Base-by-base conservation (phyloP, 2,113 vertebrate species). In the Cinclus mexicanus region DNA sequence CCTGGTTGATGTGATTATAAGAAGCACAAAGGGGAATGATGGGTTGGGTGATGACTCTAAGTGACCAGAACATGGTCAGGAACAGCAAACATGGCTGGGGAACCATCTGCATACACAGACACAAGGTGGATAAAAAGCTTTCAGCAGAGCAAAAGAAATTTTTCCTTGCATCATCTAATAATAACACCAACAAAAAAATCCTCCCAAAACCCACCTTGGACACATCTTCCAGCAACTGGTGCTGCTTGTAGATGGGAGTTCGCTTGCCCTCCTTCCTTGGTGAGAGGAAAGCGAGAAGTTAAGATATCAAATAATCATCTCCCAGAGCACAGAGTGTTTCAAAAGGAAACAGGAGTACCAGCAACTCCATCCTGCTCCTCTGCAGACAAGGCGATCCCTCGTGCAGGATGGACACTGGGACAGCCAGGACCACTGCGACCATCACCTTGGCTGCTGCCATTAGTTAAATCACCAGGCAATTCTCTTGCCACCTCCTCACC, bases 1-100 rank as follows among this genome's bases (percentile, higher is more conserved):
- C 33, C 17, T 44, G 12, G 5, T 1, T 21, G 12, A 23, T n/a
- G 19, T 0, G 0, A 24, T 2, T 17, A 4, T 7, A 50, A 44
- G 39, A 41, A 64, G 22, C 23, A 41, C 29, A n/a, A 44, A 55
- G 83, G 14, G 9, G 8, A 64, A 56, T 2, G 6, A 37, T 49
- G 12, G 39, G 68, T 61, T 5, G 0, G 13, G 23, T 77, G 6
- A 39, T 0, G 3, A 17, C 28, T 52, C 17, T 12, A 9, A 26
- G 31, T 13, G 53, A 78, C 33, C 19, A 74, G 41, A 75, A 42
- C 12, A 2, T 2, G 4, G 11, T 24, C 53, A 68, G 7, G 6
- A 82, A 11, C 49, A 50, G 12, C 10, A 47, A 69, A 37, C 0
- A 0, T 25, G 26, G 3, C 46, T 47, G 3, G 3, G 42, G 22